Evolutionary conservation across 2,888 invertebrate species (phyloP).

Genomic region (Thecophora atra): DNA sequence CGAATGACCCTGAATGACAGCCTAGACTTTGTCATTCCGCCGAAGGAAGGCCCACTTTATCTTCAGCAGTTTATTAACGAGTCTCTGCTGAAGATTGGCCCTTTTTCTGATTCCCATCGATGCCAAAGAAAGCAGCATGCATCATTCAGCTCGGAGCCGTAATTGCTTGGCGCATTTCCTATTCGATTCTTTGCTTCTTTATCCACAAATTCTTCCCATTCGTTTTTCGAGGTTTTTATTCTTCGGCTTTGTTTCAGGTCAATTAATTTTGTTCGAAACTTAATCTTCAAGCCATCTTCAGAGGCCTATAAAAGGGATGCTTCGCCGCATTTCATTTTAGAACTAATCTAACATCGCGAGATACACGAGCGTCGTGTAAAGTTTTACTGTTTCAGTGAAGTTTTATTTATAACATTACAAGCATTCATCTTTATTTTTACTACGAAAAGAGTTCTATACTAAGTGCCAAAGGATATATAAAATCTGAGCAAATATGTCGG

Average conservation of each 20-base stretch:
- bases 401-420: not conserved
- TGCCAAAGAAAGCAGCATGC: not conserved
- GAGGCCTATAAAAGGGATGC: constrained; percentile 50
- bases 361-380: not conserved
- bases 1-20: constrained; percentile 3
- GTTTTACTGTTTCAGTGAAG: not conserved
- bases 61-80: not conserved
- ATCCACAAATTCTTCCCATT: not conserved
- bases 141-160: not conserved
- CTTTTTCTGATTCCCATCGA: not conserved
- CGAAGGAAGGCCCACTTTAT: constrained; percentile 6
- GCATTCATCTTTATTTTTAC: too few relatives aligned
- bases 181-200: not conserved
- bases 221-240: constrained; percentile 11
- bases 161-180: not conserved
- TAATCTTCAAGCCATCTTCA: not conserved
- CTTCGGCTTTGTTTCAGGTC: constrained; percentile 19
- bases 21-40: constrained; percentile 16
- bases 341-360: constrained; percentile 51
- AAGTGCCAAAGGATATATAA: constrained; percentile 3
- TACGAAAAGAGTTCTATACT: not conserved
- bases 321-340: constrained; percentile 47
- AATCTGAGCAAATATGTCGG: constrained; percentile 3
- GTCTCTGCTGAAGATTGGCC: not conserved
- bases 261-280: constrained; percentile 29